Evolutionary conservation across 2,113 vertebrate genomes (phyloP).

Genomic region (Dermatemys mawii): DNA sequence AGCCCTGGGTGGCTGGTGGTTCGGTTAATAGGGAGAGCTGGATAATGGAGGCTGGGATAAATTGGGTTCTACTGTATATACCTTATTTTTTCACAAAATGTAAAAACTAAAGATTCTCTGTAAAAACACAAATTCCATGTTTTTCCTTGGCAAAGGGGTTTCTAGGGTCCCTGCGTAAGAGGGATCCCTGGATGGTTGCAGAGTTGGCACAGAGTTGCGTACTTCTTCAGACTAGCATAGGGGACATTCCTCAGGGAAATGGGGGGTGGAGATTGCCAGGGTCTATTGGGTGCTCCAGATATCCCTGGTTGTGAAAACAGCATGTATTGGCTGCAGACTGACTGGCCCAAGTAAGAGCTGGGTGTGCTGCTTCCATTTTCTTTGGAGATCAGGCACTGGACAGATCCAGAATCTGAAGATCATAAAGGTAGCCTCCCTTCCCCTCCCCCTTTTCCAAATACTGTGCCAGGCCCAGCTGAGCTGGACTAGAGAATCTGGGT

Average conservation of each 20-base stretch:
- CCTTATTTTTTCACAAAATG: no score
- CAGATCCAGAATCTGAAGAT: background rate
- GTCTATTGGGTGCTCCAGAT: no score
- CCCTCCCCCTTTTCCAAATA: background rate
- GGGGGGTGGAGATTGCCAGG: rapidly evolving
- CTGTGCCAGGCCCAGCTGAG: background rate
- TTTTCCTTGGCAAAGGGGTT: no score
- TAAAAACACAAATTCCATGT: no score
- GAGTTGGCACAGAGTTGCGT: background rate
- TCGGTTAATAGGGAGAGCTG: no score
- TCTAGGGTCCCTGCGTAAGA: background rate
- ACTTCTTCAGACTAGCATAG: background rate
- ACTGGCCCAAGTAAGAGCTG: no score
- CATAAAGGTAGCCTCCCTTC: background rate
- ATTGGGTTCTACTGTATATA: no score
- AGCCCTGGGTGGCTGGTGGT: no score
- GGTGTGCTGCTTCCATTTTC: rapidly evolving
- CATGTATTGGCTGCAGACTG: no score
- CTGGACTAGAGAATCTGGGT: background rate
- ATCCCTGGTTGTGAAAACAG: no score
- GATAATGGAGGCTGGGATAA: no score
- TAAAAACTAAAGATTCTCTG: no score
- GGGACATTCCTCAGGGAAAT: background rate
- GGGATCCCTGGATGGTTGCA: background rate
- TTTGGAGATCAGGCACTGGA: rapidly evolving